Evolutionary conservation across 2,797 vertebrate genomes (phyloP), one percentile per base, ranked within the genome.

Genomic region (Gastrophryne carolinensis): DNA sequence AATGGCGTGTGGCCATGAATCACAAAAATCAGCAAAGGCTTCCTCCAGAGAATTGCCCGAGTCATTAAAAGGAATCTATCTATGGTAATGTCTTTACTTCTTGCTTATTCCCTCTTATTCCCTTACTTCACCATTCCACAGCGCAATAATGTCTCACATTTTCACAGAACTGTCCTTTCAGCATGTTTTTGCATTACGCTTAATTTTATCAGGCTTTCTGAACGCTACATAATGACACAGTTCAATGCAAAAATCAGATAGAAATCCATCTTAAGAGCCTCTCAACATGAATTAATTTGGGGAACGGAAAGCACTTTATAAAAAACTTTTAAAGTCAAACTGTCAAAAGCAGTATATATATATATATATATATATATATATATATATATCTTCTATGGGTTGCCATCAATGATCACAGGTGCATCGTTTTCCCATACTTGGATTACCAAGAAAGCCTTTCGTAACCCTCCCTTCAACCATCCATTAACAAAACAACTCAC

Each of bases 241-340:
- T 87, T 90, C 89, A 90, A 84, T 89, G 87, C 86, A 87, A 86
- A 78, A 89, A 89, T 82, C 88, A 86, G 90, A 92, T 91, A 91
- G 90, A 91, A 92, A 92, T 91, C 90, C 89, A 83, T 89, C 89
- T 89, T 89, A 91, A 90, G 88, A 91, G 89, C 91, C 87, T 90
- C 91, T 90, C 87, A 86, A 88, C 87, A 89, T 86, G 87, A 91
- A 92, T 90, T 85, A 89, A 87, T 89, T 92, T 90, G 90, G 88
- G n/a, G 89, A 91, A 88, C 84, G 83, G 82, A 85, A 91, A 91
- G 91, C 90, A 90, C 88, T 90, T 87, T 86, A n/a, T n/a, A n/a
- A n/a, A n/a, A n/a, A n/a, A n/a, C n/a, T n/a, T n/a, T n/a, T n/a
- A n/a, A n/a, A n/a, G n/a, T n/a, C n/a, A n/a, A n/a, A n/a, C n/a